Conservation (phyloP, 1,140 invertebrate genomes). For the Magallana ariakensis region DNA sequence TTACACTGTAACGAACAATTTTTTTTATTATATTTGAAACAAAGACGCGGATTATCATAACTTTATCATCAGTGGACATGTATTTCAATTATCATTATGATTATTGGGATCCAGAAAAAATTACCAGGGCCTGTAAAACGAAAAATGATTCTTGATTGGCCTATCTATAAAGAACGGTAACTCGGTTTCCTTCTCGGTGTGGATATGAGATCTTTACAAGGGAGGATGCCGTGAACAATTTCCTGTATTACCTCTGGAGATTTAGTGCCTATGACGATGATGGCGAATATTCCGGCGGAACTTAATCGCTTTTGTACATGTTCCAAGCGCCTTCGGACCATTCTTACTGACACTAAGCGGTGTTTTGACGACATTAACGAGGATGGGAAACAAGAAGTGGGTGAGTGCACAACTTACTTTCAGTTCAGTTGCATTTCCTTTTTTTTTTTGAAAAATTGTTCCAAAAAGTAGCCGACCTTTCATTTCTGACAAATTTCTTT, state of each 20-base stretch:
- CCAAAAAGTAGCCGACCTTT: too few species aligned
- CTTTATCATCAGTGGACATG: too few species aligned
- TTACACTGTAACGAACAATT: too few species aligned
- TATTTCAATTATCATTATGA: too few species aligned
- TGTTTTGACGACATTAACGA: conserved; percentile 68
- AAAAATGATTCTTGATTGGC: background rate
- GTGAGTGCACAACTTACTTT: conserved; percentile 44
- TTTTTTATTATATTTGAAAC: too few species aligned
- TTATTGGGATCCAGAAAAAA: too few species aligned
- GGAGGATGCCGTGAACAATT: background rate
- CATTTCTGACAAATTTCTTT: too few species aligned
- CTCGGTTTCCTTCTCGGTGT: background rate
- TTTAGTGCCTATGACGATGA: background rate
- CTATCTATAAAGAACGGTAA: background rate
- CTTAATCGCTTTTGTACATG: conserved; percentile 61
- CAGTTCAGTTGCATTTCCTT: background rate
- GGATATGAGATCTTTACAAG: background rate
- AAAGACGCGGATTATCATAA: too few species aligned
- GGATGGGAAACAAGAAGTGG: conserved; percentile 60
- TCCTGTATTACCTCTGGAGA: background rate
- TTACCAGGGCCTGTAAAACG: background rate
- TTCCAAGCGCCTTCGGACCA: conserved; percentile 57
- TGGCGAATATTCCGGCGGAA: conserved; percentile 56
- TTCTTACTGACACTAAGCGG: conserved; percentile 64
- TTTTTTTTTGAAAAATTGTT: too few species aligned